Evolutionary conservation across 2,888 invertebrate species (phyloP), one percentile per base, ranked within the genome.

Genomic region (Zelleria hepariella): DNA sequence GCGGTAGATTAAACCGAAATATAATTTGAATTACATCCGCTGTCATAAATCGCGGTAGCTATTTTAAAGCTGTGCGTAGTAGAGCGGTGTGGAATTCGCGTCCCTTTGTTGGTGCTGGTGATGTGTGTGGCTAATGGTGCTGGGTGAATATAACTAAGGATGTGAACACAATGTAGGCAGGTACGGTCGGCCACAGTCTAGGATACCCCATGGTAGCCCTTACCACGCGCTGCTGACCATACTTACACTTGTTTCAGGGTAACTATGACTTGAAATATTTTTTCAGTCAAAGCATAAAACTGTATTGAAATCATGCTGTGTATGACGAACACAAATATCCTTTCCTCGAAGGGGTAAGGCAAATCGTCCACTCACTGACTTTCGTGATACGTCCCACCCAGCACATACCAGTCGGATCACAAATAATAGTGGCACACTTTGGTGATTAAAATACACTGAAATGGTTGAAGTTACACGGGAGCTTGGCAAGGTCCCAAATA

Each of bases 1-100:
- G 53, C n/a, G 27, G 26, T 7, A 55, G 55, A 47, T 42, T 57
- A 24, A 47, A 24, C 57, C 57, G 47, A 23, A 57, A 57, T 42
- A 47, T 57, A 57, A 48, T 57, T 57, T 32, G 55, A 32, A 55
- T 55, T 27, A 25, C 18, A 21, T 20, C n/a, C n/a, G n/a, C 25
- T 26, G 32, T 27, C 55, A 32, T 55, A 32, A 55, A 55, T 55
- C 32, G n/a, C 53, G 24, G 0, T 8, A n/a, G 53, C 53, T 7
- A 20, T 51, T 51, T 42, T 42, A 15, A 32, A 32, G 48, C 48
- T n/a, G 48, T 1, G 20, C 48, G n/a, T 20, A 5, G 10, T 49
- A 20, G 20, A 7, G 49, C 8, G 18, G 49, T 49, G 20, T 20
- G 49, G 49, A 49, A 49, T 49, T 49, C 8, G 21, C 20, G 18